These are phyloP conservation scores for Philantomba maxwellii DNA, from an alignment of 2,113 vertebrate genomes.

Conservation along the genomic window DNA sequence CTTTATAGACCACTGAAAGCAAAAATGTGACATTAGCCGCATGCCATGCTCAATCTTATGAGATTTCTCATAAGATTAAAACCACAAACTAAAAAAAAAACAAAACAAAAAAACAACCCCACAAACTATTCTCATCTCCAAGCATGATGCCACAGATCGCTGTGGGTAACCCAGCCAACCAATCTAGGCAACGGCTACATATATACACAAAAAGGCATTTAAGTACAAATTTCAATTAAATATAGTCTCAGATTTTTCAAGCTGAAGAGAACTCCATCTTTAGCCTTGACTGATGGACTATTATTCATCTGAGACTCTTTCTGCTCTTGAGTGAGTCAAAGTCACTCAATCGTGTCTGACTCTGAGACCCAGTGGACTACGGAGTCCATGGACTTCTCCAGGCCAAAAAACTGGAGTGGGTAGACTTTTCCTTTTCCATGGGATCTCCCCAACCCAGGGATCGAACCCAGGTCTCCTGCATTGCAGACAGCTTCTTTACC, in stretches of 20 bases:
- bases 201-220: not conserved
- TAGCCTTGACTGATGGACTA: not conserved
- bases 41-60: not conserved
- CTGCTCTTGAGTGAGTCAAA: not conserved
- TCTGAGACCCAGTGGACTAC: not conserved
- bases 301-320: not conserved
- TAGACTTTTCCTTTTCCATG: not conserved
- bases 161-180: not conserved
- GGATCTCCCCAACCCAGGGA: not conserved
- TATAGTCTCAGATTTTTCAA: not conserved
- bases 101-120: not conserved
- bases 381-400: accelerated
- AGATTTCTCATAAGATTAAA: not conserved
- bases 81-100: not conserved
- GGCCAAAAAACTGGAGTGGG: not conserved
- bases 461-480: not conserved
- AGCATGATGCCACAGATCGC: not conserved
- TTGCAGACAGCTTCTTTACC: not conserved
- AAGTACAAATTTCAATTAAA: not conserved
- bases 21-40: not conserved
- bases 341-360: not conserved
- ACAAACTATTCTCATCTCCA: not conserved
- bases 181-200: not conserved
- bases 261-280: not conserved
- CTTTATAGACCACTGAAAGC: not conserved